Conservation (phyloP, 2,113 vertebrate species). For the Gymnocephalus cernua region DNA sequence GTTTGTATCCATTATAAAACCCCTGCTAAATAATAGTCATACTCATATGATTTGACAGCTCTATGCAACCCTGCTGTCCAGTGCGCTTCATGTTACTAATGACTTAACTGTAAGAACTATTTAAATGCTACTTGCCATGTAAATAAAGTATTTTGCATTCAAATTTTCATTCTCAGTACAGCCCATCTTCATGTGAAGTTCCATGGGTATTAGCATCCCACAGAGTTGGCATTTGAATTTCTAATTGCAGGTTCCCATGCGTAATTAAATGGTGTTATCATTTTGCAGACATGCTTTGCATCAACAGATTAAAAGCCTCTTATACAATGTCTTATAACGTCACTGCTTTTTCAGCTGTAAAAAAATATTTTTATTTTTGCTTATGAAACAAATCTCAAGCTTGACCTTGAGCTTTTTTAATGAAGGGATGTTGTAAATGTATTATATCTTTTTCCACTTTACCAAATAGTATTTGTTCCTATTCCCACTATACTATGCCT, state of each 20-base stretch:
- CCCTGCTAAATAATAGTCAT: not conserved
- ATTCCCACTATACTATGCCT: too few relatives aligned
- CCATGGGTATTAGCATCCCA: conserved; percentile 66
- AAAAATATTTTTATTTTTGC: conserved; percentile 1
- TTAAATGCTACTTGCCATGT: conserved; percentile 1
- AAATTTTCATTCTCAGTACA: conserved; percentile 54
- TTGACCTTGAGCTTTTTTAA: not conserved
- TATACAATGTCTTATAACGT: conserved; percentile 46
- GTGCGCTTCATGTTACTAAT: not conserved
- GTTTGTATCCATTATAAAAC: not conserved
- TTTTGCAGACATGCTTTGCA: conserved; percentile 60
- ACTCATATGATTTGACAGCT: not conserved
- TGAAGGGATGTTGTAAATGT: not conserved
- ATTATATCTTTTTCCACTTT: too few relatives aligned
- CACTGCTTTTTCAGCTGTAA: conserved; percentile 10
- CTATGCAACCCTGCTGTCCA: not conserved
- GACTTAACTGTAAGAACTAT: not conserved
- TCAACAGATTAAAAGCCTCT: conserved; percentile 63
- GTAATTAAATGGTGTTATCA: conserved; percentile 70
- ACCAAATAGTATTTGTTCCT: not conserved
- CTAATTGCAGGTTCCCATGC: conserved; percentile 70
- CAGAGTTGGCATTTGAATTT: conserved; percentile 68
- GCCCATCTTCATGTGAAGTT: conserved; percentile 49
- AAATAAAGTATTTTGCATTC: conserved; percentile 47
- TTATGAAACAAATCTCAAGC: not conserved